Evolutionary conservation across 2,888 invertebrate species (phyloP).

Genomic region (Buathra laborator): DNA sequence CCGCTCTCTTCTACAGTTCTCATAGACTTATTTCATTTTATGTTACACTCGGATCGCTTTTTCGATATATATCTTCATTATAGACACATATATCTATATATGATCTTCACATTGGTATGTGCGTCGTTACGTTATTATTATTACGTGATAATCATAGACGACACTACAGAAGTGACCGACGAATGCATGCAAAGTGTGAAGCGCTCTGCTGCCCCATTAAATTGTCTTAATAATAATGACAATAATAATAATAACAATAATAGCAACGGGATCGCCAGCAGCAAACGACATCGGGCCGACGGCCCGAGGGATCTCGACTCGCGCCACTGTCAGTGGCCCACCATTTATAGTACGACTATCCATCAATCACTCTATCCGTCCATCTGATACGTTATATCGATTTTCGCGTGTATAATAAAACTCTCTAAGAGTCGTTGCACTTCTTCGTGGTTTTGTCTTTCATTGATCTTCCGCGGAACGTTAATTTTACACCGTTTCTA

Average conservation of each 20-base stretch:
- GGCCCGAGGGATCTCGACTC: slow-evolving; percentile 3
- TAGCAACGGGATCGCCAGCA: slow-evolving; percentile 9
- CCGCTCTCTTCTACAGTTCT: no score
- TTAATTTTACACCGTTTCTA: background rate
- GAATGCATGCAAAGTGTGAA: slow-evolving; percentile 12
- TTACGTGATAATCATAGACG: slow-evolving; percentile 36
- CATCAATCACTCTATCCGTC: slow-evolving; percentile 9
- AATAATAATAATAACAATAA: no score
- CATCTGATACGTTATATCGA: background rate
- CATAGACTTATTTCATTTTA: no score
- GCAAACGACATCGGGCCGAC: slow-evolving; percentile 11
- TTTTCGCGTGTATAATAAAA: background rate
- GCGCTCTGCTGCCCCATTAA: slow-evolving; percentile 3
- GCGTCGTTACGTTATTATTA: slow-evolving; percentile 34
- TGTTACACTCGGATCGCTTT: no score
- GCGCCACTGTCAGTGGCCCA: background rate
- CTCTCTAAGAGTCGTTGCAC: background rate
- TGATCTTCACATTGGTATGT: background rate
- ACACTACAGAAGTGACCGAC: slow-evolving; percentile 9
- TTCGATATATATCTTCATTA: no score
- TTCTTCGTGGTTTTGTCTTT: background rate
- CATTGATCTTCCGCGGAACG: background rate
- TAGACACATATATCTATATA: no score
- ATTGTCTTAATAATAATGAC: slow-evolving; percentile 40
- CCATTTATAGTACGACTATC: background rate